phyloP scores from a whole-genome alignment of 2,113 vertebrate species.

The Panthera leo region DNA sequence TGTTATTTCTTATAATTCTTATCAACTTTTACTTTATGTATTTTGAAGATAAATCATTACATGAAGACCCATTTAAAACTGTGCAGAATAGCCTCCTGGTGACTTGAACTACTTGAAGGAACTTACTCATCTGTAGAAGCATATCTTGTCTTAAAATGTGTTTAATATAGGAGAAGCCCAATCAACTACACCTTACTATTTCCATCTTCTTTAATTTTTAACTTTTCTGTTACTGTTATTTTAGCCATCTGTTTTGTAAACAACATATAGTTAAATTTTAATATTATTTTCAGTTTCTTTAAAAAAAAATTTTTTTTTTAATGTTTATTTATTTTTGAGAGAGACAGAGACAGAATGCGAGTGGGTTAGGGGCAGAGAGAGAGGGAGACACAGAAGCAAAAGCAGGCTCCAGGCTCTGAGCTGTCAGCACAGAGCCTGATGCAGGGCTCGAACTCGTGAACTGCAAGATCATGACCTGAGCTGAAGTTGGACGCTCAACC shows the following conservation, averaged over 20 bases:
- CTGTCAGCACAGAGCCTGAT: too few relatives aligned
- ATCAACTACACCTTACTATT: neutral
- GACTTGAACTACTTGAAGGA: neutral
- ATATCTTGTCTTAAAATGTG: neutral
- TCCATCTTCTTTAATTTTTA: neutral
- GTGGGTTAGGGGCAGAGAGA: too few relatives aligned
- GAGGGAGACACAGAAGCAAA: too few relatives aligned
- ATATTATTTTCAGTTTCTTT: neutral
- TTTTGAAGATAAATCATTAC: neutral
- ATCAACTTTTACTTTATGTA: neutral
- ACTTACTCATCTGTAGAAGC: neutral
- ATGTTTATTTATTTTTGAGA: too few relatives aligned
- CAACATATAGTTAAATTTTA: neutral
- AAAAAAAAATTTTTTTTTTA: too few relatives aligned
- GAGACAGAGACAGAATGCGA: too few relatives aligned
- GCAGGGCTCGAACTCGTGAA: fast-evolving
- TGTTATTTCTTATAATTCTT: neutral
- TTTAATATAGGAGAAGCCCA: neutral
- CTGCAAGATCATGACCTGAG: too few relatives aligned
- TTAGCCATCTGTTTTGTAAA: neutral
- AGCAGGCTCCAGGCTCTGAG: too few relatives aligned
- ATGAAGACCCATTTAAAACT: neutral
- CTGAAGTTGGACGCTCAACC: too few relatives aligned
- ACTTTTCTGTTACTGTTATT: neutral
- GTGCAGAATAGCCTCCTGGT: neutral